These are phyloP conservation scores for Phalacrocorax pelagicus DNA, from an alignment of 2,113 vertebrate genomes.

Conservation along the genomic window DNA sequence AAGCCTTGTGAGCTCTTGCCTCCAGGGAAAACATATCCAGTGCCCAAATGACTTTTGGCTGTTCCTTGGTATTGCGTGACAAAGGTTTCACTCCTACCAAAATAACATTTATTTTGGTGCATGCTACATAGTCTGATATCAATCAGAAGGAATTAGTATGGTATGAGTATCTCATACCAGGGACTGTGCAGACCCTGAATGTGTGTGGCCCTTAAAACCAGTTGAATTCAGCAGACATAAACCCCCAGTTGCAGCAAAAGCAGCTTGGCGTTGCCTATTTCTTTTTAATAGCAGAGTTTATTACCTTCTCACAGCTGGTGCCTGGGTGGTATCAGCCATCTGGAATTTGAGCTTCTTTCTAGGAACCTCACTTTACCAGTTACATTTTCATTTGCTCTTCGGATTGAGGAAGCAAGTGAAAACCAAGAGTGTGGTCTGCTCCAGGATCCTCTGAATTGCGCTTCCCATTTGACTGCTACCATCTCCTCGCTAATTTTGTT, in stretches of 20 bases:
- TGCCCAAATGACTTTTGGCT: neutral
- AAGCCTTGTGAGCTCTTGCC: neutral
- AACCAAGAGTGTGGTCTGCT: neutral
- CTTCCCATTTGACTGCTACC: neutral
- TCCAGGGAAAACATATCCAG: neutral
- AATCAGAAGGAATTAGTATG: neutral
- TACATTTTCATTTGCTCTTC: neutral
- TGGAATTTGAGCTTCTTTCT: constrained; percentile 18
- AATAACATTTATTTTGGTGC: neutral
- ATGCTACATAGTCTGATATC: neutral
- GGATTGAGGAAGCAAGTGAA: neutral
- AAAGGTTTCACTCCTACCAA: neutral
- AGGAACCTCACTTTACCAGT: constrained; percentile 6
- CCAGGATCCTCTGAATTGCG: neutral
- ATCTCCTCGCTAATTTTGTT: neutral
- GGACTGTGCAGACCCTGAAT: neutral
- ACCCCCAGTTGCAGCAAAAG: neutral
- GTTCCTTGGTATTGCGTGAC: neutral
- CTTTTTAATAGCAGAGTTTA: neutral
- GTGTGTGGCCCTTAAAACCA: neutral
- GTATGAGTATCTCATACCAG: neutral
- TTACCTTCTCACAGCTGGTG: constrained; percentile 23
- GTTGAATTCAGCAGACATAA: neutral
- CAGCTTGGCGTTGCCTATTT: neutral
- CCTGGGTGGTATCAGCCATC: constrained; percentile 1